Conservation (phyloP, 64 coral and sea anemone genomes). For the Pachyseris speciosa region DNA sequence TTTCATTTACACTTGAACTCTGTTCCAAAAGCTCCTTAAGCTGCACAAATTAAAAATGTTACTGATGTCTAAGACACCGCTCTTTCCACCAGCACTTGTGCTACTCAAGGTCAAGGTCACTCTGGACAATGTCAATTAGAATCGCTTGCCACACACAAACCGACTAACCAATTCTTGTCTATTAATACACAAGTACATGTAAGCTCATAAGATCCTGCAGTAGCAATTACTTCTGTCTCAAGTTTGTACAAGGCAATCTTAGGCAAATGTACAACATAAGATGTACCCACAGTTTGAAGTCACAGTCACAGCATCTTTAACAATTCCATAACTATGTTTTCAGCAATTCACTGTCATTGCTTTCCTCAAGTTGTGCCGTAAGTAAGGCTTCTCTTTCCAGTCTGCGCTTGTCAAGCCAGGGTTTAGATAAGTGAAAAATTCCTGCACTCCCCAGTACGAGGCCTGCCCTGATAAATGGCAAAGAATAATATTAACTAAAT, state of each 20-base stretch:
- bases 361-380: not conserved
- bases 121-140: no score
- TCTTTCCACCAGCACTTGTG: not conserved
- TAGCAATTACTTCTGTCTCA: not conserved
- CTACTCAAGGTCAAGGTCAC: no score
- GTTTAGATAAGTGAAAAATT: slow-evolving; percentile 87
- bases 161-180: not conserved
- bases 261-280: not conserved
- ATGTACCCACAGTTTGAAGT: not conserved
- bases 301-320: not conserved
- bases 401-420: slow-evolving; percentile 85
- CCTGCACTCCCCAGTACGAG: slow-evolving; percentile 50
- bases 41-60: no score
- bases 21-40: not conserved
- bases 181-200: not conserved
- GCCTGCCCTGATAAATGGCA: not conserved
- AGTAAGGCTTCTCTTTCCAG: slow-evolving; percentile 69
- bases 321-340: not conserved
- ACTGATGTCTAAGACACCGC: not conserved
- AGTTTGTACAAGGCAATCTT: not conserved
- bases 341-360: not conserved
- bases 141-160: not conserved
- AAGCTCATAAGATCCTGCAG: no score
- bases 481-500: not conserved
- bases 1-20: not conserved